Evolutionary conservation across 2,888 invertebrate genomes (phyloP).

Genomic region (Microdon myrmicae): DNA sequence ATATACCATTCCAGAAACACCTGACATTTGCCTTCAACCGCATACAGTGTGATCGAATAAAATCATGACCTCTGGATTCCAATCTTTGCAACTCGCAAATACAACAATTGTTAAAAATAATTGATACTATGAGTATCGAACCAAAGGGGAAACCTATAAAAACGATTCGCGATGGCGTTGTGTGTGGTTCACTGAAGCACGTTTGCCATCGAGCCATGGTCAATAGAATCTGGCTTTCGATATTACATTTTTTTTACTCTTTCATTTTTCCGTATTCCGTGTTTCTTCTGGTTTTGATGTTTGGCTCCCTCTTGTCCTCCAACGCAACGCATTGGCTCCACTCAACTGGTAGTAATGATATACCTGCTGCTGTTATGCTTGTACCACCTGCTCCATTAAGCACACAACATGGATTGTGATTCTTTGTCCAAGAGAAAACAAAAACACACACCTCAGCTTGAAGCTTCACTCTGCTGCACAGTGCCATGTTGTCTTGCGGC

Average conservation of each 20-base stretch:
- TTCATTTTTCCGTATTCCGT: constrained; percentile 1
- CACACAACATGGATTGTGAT: constrained; percentile 47
- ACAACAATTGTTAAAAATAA: too few species aligned
- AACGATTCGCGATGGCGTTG: constrained; percentile 24
- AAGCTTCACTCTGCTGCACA: constrained; percentile 7
- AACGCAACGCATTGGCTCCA: constrained; percentile 47
- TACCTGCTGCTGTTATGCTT: constrained; percentile 41
- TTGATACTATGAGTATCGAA: too few species aligned
- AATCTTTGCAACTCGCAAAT: too few species aligned
- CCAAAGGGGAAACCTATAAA: too few species aligned
- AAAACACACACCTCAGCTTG: not conserved
- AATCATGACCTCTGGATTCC: too few species aligned
- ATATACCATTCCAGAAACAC: too few species aligned
- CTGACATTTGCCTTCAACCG: too few species aligned
- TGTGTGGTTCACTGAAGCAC: constrained; percentile 46
- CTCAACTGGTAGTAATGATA: constrained; percentile 49
- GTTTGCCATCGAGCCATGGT: constrained; percentile 32
- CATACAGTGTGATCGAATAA: too few species aligned
- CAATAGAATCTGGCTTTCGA: constrained; percentile 16
- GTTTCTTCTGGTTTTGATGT: too few species aligned
- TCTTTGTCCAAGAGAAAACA: constrained; percentile 17
- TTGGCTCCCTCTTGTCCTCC: too few species aligned
- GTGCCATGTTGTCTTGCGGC: constrained; percentile 31
- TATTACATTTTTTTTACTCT: constrained; percentile 5
- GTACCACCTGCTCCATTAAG: constrained; percentile 51